Conservation (phyloP, 2,113 vertebrate species). For the Pitta sordida region DNA sequence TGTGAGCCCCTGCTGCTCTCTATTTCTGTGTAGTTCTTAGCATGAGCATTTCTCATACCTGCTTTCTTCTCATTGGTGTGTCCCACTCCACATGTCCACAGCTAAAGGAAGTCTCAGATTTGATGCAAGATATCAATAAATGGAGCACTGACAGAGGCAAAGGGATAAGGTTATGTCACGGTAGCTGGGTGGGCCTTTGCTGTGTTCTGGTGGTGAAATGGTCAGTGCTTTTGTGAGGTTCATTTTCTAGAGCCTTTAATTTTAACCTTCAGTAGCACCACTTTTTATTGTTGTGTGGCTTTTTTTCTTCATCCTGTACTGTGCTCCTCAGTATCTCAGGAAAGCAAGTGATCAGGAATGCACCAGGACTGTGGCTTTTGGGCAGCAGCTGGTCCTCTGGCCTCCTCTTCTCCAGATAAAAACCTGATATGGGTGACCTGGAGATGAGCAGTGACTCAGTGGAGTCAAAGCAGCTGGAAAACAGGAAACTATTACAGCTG, state of each 20-base stretch:
- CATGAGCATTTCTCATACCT: neutral
- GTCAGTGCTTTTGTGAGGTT: neutral
- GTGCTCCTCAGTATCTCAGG: neutral
- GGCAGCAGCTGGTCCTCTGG: neutral
- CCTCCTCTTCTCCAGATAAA: neutral
- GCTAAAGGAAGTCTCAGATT: neutral
- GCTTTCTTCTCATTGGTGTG: neutral
- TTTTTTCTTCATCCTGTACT: neutral
- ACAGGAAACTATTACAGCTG: constrained; percentile 51
- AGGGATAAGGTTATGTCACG: neutral
- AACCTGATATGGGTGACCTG: neutral
- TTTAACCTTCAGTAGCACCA: neutral
- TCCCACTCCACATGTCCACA: neutral
- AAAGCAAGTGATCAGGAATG: neutral
- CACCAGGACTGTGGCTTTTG: neutral
- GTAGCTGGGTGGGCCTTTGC: neutral
- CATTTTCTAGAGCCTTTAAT: neutral
- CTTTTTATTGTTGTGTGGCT: neutral
- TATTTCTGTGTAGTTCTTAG: neutral
- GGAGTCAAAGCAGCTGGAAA: constrained; percentile 8
- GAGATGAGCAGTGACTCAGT: constrained; percentile 8
- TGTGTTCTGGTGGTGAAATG: neutral
- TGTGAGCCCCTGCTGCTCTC: neutral
- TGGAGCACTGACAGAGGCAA: neutral
- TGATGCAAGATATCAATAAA: neutral